phyloP scores from a whole-genome alignment of 2,113 vertebrate species.

The Aphelocoma coerulescens region DNA sequence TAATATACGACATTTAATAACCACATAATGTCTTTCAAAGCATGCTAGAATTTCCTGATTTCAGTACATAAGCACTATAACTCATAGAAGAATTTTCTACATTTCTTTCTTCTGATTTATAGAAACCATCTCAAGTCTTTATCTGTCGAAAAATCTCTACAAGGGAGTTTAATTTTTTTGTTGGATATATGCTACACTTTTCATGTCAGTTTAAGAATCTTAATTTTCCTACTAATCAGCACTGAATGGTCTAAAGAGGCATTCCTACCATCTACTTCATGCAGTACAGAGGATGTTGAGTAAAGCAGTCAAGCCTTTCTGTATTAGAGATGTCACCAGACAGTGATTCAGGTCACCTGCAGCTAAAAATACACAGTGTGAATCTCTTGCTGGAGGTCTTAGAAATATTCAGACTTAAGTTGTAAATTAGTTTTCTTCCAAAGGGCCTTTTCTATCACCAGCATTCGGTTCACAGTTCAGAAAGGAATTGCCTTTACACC shows the following conservation, averaged over 20 bases:
- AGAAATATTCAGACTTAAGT: neutral
- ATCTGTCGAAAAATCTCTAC: neutral
- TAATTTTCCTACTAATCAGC: neutral
- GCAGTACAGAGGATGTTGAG: neutral
- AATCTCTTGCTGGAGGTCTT: neutral
- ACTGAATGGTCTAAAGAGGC: neutral
- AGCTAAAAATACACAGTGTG: neutral
- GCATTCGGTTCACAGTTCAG: neutral
- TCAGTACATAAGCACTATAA: neutral
- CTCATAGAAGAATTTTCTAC: neutral
- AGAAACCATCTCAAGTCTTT: neutral
- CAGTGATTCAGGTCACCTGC: constrained; percentile 1
- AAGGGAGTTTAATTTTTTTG: neutral
- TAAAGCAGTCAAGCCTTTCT: neutral
- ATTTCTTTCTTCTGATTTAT: neutral
- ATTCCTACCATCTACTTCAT: neutral
- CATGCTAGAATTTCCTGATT: neutral
- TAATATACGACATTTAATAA: neutral
- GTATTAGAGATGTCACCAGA: neutral
- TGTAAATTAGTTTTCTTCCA: neutral
- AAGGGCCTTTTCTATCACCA: neutral
- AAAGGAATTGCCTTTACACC: neutral
- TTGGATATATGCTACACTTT: neutral
- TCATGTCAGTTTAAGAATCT: neutral
- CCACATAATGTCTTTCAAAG: neutral